These are phyloP conservation scores for Heterotilapia buettikoferi DNA, from an alignment of 2,113 vertebrate genomes.

Conservation along the genomic window DNA sequence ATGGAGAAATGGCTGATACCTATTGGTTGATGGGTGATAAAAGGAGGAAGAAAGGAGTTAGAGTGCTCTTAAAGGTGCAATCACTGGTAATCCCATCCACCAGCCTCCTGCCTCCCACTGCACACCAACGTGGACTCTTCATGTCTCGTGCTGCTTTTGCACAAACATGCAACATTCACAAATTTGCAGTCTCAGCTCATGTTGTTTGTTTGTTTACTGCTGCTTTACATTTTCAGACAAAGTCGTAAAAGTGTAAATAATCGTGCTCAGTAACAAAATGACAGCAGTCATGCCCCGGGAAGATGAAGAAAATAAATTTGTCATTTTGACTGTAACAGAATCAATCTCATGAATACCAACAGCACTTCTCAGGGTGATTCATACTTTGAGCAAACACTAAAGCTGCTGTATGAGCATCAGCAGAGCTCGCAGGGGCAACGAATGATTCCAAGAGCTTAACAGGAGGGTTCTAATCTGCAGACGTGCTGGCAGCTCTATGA, in stretches of 20 bases:
- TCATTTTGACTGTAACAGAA: not conserved
- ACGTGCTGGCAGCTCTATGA: not conserved
- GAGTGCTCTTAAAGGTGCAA: slow-evolving; percentile 24
- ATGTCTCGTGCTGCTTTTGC: not conserved
- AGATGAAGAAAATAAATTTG: not conserved
- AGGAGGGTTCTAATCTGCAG: not conserved
- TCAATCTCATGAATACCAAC: not conserved
- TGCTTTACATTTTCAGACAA: not conserved
- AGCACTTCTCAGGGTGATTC: not conserved
- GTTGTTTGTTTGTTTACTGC: slow-evolving; percentile 3
- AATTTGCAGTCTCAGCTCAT: not conserved
- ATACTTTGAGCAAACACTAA: not conserved
- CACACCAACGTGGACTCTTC: not conserved
- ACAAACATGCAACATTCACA: not conserved
- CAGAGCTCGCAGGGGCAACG: not conserved
- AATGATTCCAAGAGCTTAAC: not conserved
- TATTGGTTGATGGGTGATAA: not conserved
- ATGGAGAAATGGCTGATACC: not conserved
- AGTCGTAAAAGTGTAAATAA: not conserved
- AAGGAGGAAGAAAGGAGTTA: not conserved
- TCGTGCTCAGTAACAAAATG: not conserved
- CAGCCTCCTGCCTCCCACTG: not conserved
- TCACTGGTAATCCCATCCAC: slow-evolving; percentile 23
- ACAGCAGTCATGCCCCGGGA: not conserved
- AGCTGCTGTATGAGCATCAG: not conserved